Evolutionary conservation across 2,888 invertebrate species (phyloP).

Genomic region (Zhuqinia jingwanae): DNA sequence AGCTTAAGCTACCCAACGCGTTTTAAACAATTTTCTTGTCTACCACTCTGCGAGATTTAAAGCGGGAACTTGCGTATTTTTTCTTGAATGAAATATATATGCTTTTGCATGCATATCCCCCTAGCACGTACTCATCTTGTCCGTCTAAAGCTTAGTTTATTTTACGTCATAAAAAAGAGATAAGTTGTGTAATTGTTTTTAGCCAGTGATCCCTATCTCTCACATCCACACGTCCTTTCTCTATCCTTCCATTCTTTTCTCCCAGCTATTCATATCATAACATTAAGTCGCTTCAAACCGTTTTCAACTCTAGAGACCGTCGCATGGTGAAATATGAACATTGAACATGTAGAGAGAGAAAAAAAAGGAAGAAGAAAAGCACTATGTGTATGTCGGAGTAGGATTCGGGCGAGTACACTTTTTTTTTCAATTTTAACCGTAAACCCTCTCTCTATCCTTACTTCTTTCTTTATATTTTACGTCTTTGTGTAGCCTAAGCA

Average conservation of each 20-base stretch:
- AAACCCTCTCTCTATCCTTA: background rate
- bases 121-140: background rate
- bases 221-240: constrained; percentile 23
- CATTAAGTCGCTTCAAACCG: background rate
- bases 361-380: too few species aligned
- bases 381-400: background rate
- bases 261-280: background rate
- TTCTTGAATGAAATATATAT: too few species aligned
- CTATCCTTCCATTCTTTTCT: background rate
- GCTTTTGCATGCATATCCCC: too few species aligned
- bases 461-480: background rate
- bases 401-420: background rate
- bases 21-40: too few species aligned
- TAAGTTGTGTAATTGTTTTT: constrained; percentile 30
- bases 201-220: constrained; percentile 36
- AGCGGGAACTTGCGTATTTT: background rate
- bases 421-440: constrained; percentile 1
- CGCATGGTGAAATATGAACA: background rate
- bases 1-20: too few species aligned
- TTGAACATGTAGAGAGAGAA: background rate
- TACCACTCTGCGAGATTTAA: background rate
- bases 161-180: constrained; percentile 5
- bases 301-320: background rate
- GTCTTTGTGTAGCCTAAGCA: background rate
- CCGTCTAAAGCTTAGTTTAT: background rate